Conservation (phyloP, 1,140 invertebrate genomes). For the Lutraria rhynchaena region DNA sequence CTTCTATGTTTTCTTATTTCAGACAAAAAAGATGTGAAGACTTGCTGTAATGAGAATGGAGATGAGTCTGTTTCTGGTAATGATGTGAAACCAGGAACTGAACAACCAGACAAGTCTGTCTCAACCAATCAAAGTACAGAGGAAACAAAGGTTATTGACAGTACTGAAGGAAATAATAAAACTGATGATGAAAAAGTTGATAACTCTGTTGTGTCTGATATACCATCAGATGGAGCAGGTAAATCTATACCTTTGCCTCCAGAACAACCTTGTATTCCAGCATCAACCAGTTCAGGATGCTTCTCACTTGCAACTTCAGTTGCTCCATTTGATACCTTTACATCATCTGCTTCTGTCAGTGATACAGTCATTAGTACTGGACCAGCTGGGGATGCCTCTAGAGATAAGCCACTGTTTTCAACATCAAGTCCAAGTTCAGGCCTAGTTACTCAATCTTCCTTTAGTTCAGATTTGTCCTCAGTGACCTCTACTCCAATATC, state of each 20-base stretch:
- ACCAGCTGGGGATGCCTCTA: not conserved
- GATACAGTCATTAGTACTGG: not conserved
- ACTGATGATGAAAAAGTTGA: not conserved
- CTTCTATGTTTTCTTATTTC: too few species aligned
- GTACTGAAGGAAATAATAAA: not conserved
- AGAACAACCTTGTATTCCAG: too few species aligned
- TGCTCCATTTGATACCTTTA: not conserved
- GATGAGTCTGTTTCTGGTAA: too few species aligned
- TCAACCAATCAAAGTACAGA: too few species aligned
- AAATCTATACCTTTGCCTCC: too few species aligned
- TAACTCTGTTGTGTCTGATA: not conserved
- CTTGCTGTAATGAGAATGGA: too few species aligned
- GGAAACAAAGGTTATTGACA: too few species aligned
- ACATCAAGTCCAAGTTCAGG: not conserved
- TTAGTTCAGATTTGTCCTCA: conserved; percentile 23
- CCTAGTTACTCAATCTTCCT: conserved; percentile 7
- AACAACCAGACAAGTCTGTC: too few species aligned
- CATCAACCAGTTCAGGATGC: conserved; percentile 1
- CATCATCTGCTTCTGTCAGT: not conserved
- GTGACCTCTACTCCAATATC: conserved; percentile 10
- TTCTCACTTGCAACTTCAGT: not conserved
- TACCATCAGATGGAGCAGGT: not conserved
- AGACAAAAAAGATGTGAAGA: too few species aligned
- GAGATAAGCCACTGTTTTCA: conserved; percentile 5
- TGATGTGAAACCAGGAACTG: too few species aligned